These are phyloP conservation scores for Lycaon pictus DNA, from an alignment of 2,113 vertebrate genomes.

Conservation along the genomic window DNA sequence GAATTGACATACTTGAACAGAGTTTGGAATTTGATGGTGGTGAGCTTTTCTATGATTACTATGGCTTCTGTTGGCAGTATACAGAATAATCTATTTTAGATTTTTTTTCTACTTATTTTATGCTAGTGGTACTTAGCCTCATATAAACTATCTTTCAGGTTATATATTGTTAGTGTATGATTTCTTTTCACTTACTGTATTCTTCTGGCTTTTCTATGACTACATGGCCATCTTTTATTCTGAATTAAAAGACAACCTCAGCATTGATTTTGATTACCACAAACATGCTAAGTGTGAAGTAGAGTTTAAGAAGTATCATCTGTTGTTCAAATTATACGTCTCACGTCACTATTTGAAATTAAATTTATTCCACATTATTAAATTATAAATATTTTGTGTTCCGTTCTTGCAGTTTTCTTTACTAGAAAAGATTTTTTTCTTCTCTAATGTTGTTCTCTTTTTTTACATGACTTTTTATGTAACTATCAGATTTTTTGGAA, in stretches of 20 bases:
- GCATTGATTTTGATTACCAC: not conserved
- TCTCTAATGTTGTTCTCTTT: not conserved
- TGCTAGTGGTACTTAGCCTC: not conserved
- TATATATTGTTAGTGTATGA: not conserved
- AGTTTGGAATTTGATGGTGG: slow-evolving; percentile 31
- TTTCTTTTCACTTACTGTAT: slow-evolving; percentile 38
- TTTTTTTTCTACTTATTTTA: not conserved
- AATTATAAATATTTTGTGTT: slow-evolving; percentile 25
- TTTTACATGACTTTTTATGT: not conserved
- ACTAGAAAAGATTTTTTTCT: slow-evolving; percentile 37
- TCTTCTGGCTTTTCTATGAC: not conserved
- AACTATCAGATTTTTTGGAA: not conserved
- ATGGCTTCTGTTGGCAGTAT: slow-evolving; percentile 16
- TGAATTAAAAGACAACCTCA: not conserved
- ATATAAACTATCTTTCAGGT: not conserved
- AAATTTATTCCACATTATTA: slow-evolving; percentile 32
- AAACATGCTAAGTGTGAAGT: slow-evolving; percentile 26
- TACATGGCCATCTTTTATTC: slow-evolving; percentile 26
- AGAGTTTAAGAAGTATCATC: slow-evolving; percentile 26
- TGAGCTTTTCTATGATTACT: slow-evolving; percentile 14
- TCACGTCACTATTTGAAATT: not conserved
- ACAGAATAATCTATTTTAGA: slow-evolving; percentile 1
- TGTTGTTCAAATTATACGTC: not conserved
- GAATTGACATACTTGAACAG: slow-evolving; percentile 32
- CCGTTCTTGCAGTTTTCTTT: not conserved